Base-by-base conservation (phyloP, 1,140 invertebrate species). In the Bombus confusus region DNA sequence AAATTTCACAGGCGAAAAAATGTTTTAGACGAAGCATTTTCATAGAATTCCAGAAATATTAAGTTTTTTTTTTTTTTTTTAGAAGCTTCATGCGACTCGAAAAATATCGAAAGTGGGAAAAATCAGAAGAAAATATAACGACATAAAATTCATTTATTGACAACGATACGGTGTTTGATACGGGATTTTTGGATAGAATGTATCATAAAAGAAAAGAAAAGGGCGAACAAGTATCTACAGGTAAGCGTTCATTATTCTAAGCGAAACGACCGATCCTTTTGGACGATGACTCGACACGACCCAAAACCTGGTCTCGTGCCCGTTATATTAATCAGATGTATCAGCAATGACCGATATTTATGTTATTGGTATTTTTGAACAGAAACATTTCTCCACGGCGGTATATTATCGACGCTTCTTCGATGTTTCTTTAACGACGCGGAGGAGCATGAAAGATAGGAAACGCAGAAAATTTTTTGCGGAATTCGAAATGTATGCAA, bases 301-400 rank as follows among this genome's bases (percentile, higher is more conserved):
- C 43, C 15, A n/a, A 68, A 18, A n/a, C 18, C 28, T 64, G n/a
- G 37, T 25, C 47, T 37, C 31, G 59, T 57, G 25, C 22, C 85
- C 87, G 85, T 90, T 90, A 88, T 71, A 79, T 85, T 90, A 88
- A 90, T 88, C 69, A 81, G 59, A 88, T 80, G 78, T 85, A 80
- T 88, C 78, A 31, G 13, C 31, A 71, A 71, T 18, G 25, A 8
- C 12, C 15, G n/a, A n/a, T 83, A 34, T 86, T 83, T 89, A 75
- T 73, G 72, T 69, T 28, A 59, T 22, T 68, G 47, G 80, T 76
- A 52, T 64, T 47, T n/a, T 13, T 79, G 39, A n/a, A 1, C 37
- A 39, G 68, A 37, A 59, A 71, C 37, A n/a, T 13, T 83, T 62
- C 34, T 59, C 43, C 57, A 83, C 18, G 28, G 34, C 39, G 3